Conservation (phyloP, 2,113 vertebrate species). For the Notothenia coriiceps region DNA sequence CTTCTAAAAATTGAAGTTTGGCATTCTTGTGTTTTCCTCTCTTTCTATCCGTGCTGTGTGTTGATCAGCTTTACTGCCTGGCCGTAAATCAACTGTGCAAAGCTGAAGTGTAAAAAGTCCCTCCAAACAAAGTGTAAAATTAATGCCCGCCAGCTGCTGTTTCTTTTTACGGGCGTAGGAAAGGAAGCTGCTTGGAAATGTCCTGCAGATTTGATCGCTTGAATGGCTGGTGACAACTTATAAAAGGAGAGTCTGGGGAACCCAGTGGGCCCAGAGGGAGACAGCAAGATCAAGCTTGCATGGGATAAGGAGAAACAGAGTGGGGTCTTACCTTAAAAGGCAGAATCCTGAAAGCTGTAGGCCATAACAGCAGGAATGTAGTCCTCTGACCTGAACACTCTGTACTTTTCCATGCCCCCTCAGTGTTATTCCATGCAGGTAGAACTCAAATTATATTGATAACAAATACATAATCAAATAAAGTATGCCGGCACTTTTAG, state of each 20-base stretch:
- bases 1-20: slow-evolving; percentile 15
- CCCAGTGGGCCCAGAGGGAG: slow-evolving; percentile 48
- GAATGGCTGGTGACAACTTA: slow-evolving; percentile 76
- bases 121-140: slow-evolving; percentile 75
- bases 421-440: slow-evolving; percentile 18
- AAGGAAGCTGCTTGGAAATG: slow-evolving; percentile 68
- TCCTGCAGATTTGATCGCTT: slow-evolving; percentile 74
- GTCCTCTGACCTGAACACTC: slow-evolving; percentile 53
- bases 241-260: slow-evolving; percentile 66
- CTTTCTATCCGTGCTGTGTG: slow-evolving; percentile 1
- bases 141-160: slow-evolving; percentile 69
- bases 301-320: slow-evolving; percentile 59
- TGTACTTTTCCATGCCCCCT: slow-evolving; percentile 17
- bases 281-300: slow-evolving; percentile 41
- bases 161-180: slow-evolving; percentile 51
- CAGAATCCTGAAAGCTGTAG: slow-evolving; percentile 65
- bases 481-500: not conserved
- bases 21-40: not conserved
- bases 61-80: slow-evolving; percentile 48
- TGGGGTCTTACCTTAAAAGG: slow-evolving; percentile 84
- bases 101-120: slow-evolving; percentile 63
- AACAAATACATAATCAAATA: slow-evolving; percentile 26
- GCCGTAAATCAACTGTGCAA: slow-evolving; percentile 60
- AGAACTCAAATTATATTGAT: slow-evolving; percentile 1
- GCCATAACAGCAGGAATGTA: slow-evolving; percentile 61